phyloP scores from a whole-genome alignment of 2,888 invertebrate species.

The Himalopsyche japonica region DNA sequence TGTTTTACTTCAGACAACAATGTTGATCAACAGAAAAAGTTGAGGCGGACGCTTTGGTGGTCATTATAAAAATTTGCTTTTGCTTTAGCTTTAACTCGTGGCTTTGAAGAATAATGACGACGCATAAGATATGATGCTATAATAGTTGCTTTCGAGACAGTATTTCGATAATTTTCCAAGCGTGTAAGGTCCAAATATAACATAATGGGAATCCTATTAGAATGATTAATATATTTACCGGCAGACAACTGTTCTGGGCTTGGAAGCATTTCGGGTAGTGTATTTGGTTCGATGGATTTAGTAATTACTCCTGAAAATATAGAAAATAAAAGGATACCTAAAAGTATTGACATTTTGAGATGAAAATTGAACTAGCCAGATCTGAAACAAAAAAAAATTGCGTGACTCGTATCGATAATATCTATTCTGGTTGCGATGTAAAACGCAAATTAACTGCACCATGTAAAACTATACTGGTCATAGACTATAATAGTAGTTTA shows the following conservation, averaged over 20 bases:
- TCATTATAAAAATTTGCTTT: too few species aligned
- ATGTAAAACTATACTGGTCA: too few species aligned
- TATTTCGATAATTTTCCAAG: neutral
- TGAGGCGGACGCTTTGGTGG: too few species aligned
- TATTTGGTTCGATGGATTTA: neutral
- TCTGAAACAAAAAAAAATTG: neutral
- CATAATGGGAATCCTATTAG: neutral
- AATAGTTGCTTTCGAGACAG: neutral
- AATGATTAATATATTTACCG: neutral
- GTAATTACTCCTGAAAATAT: neutral
- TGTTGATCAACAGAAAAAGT: too few species aligned
- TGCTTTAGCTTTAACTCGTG: too few species aligned
- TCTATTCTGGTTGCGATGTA: neutral
- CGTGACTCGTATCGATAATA: neutral
- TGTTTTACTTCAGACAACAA: too few species aligned
- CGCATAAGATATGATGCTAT: too few species aligned
- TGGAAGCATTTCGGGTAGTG: neutral
- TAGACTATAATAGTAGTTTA: too few species aligned
- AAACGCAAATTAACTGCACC: too few species aligned
- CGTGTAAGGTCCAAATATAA: neutral
- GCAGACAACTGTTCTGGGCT: neutral
- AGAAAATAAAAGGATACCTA: neutral
- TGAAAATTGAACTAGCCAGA: neutral
- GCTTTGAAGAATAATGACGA: too few species aligned
- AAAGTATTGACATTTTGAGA: neutral